Evolutionary conservation across 30 jellyfish, hydroid and myxozoan genomes (phyloP), one percentile per base, ranked within the genome.

Genomic region (Nemopilema nomurai): DNA sequence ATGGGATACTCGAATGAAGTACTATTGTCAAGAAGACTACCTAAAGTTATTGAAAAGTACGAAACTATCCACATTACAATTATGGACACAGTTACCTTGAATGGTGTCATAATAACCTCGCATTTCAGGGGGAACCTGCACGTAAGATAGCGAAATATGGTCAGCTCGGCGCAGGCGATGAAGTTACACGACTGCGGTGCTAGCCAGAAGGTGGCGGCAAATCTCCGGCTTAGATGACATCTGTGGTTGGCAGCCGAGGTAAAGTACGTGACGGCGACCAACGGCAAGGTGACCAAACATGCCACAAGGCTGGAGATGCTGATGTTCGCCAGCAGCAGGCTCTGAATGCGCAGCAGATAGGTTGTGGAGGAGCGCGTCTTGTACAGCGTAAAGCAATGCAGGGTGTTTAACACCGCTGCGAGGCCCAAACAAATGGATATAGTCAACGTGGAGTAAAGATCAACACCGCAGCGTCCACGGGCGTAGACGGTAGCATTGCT

Each of bases 181-280:
- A 67, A 67, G 77, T 67, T 67, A 24, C 77, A 67, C 51, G 77
- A 67, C 50, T 67, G 77, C 41, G 77, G 77, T 7, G 77, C 77
- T n/a, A 67, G 77, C 77, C 77, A 67, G 77, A 67, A 67, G n/a
- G 24, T 67, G 19, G 77, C 77, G 28, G 77, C 32, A 50, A 67
- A 67, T 32, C 24, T 67, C 49, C 32, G 19, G 41, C 22, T 21
- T 7, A 67, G 77, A 32, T 67, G 51, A 24, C 77, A 67, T 28
- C 32, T 67, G 8, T 18, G 22, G 50, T 67, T 67, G 22, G 28
- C 49, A 20, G 28, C 49, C 51, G 77, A 8, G 6, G 32, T 28
- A 32, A 26, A 17, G 18, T 8, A 32, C 49, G 77, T n/a, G 3
- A 32, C 24, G 50, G 32, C 28, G 13, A 67, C 77, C 41, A 67